Percentiles rank a stretch among this genome's conserved stretches.
These are phyloP conservation scores for Theocolax elegans DNA, from an alignment of 1,140 invertebrate species.

Conservation along the genomic window DNA sequence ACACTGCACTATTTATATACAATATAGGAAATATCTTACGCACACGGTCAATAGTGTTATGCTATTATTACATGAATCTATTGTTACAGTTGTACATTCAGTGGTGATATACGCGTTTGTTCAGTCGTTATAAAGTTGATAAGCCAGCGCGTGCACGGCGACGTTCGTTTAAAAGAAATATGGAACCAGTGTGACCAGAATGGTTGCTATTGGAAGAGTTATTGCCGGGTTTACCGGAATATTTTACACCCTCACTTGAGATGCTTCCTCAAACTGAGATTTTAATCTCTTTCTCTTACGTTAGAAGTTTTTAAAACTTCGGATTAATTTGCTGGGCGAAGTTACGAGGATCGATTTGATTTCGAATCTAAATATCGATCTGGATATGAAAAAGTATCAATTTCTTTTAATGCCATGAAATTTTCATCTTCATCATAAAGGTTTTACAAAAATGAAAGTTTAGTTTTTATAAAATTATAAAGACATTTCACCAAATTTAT, in stretches of 20 bases:
- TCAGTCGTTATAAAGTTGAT: constrained; percentile 30
- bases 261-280: no score
- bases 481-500: constrained; percentile 10
- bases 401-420: not conserved
- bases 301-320: not conserved
- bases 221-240: no score
- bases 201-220: constrained; percentile 58
- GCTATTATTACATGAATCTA: constrained; percentile 26
- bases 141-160: constrained; percentile 62
- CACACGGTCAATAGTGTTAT: not conserved
- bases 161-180: constrained; percentile 61
- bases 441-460: no score
- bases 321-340: constrained; percentile 1
- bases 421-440: not conserved
- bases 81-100: constrained; percentile 27
- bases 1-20: constrained; percentile 28
- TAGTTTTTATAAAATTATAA: no score
- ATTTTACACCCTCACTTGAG: no score
- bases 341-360: not conserved
- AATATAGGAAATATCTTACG: constrained; percentile 28
- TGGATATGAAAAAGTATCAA: constrained; percentile 2
- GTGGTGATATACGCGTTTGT: constrained; percentile 17
- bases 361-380: constrained; percentile 12
- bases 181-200: constrained; percentile 70
- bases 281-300: constrained; percentile 15